These are phyloP conservation scores for Helicoverpa zea DNA, from an alignment of 1,140 invertebrate species.

Conservation along the genomic window DNA sequence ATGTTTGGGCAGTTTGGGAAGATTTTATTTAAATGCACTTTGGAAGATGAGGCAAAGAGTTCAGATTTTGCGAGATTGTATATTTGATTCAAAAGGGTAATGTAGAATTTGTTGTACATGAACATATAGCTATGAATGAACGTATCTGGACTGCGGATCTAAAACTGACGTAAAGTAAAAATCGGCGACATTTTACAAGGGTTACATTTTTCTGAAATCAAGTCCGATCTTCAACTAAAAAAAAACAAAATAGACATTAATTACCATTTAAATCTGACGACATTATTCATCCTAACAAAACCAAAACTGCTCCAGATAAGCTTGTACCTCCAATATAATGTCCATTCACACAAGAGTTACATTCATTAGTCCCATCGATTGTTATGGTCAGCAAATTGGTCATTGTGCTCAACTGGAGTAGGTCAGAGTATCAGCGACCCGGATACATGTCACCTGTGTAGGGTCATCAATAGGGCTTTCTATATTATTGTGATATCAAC, in stretches of 20 bases:
- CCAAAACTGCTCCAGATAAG: background rate
- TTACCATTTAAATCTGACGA: no score
- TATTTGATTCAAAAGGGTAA: no score
- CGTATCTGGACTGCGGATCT: no score
- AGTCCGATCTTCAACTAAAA: no score
- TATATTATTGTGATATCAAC: background rate
- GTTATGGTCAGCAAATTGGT: slow-evolving; percentile 25
- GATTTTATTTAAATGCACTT: background rate
- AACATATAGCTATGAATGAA: no score
- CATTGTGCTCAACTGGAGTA: slow-evolving; percentile 31
- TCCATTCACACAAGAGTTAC: slow-evolving; percentile 2
- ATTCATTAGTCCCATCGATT: slow-evolving; percentile 31
- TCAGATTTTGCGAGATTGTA: no score
- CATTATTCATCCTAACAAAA: background rate
- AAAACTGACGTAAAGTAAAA: no score
- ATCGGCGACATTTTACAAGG: no score
- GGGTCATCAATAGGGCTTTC: background rate
- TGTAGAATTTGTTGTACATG: no score
- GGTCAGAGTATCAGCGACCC: slow-evolving; percentile 22
- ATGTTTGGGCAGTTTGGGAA: background rate
- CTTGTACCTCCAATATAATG: background rate
- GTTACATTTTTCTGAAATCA: no score
- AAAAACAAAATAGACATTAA: no score
- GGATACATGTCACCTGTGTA: slow-evolving; percentile 37
- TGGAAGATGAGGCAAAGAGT: background rate